Percentiles rank a stretch among this genome's conserved stretches.
Conservation (phyloP, 2,797 vertebrate species). For the Acanthurus lineatus region DNA sequence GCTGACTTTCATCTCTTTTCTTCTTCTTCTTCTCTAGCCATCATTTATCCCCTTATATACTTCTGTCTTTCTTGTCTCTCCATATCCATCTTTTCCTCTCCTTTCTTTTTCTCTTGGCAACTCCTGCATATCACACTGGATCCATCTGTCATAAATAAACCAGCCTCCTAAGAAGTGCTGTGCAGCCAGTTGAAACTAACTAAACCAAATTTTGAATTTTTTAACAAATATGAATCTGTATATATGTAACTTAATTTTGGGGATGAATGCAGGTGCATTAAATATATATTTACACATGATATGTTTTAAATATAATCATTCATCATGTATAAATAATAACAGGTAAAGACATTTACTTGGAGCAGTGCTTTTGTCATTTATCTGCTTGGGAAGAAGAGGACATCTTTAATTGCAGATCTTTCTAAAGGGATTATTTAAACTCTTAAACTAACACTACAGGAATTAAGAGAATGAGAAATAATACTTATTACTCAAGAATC, state of each 20-base stretch:
- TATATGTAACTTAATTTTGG: conserved; percentile 1
- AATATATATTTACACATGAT: neutral
- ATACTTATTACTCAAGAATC: neutral
- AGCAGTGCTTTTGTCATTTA: neutral
- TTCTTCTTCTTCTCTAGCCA: conserved; percentile 43
- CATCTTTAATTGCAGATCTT: neutral
- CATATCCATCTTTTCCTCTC: conserved; percentile 4
- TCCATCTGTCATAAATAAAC: conserved; percentile 47
- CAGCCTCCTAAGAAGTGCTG: conserved; percentile 8
- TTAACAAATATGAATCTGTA: neutral
- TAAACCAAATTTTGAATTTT: neutral
- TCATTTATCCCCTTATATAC: conserved; percentile 52
- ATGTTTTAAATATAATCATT: neutral
- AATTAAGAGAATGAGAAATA: neutral
- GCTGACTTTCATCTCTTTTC: conserved; percentile 59
- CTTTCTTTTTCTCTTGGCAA: conserved; percentile 24
- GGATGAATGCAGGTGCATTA: neutral
- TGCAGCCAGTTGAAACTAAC: neutral
- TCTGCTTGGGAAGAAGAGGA: neutral
- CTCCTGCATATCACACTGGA: conserved; percentile 49
- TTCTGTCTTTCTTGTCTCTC: conserved; percentile 26
- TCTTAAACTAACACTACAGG: neutral
- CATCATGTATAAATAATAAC: neutral
- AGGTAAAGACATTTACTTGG: neutral
- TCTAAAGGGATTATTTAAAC: neutral